Conservation (phyloP, 53 echinoderm and acorn worm species). For the Luidia sarsii region DNA sequence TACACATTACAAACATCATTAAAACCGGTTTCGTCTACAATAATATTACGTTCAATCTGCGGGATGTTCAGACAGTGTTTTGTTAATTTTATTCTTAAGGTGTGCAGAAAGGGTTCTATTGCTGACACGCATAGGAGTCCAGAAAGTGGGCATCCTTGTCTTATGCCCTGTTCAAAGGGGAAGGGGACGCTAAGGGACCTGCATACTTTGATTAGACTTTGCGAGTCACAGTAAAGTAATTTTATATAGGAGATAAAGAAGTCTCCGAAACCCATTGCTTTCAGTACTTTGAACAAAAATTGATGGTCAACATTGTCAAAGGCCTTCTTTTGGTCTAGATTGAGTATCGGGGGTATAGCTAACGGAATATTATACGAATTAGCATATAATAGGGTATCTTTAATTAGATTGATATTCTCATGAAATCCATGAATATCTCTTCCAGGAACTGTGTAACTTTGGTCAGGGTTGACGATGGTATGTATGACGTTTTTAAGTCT, state of each 20-base stretch:
- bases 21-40: neutral
- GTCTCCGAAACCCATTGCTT: too few relatives aligned
- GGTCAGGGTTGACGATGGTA: slow-evolving; percentile 24
- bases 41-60: neutral
- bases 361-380: neutral
- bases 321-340: neutral
- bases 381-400: too few relatives aligned
- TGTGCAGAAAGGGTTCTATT: slow-evolving; percentile 13
- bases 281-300: neutral
- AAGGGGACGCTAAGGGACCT: neutral
- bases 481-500: slow-evolving; percentile 21
- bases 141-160: slow-evolving; percentile 26
- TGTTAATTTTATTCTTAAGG: neutral
- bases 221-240: neutral
- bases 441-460: too few relatives aligned
- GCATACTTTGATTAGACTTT: slow-evolving; percentile 17
- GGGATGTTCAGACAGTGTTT: neutral
- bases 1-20: neutral
- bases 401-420: slow-evolving; percentile 22
- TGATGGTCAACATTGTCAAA: too few relatives aligned
- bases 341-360: neutral
- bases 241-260: too few relatives aligned
- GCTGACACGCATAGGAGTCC: slow-evolving; percentile 9
- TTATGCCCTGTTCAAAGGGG: slow-evolving; percentile 18
- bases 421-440: slow-evolving; percentile 52